Evolutionary conservation across 1,140 invertebrate genomes (phyloP), one percentile per base, ranked within the genome.

Genomic region (Camponotus pennsylvanicus): DNA sequence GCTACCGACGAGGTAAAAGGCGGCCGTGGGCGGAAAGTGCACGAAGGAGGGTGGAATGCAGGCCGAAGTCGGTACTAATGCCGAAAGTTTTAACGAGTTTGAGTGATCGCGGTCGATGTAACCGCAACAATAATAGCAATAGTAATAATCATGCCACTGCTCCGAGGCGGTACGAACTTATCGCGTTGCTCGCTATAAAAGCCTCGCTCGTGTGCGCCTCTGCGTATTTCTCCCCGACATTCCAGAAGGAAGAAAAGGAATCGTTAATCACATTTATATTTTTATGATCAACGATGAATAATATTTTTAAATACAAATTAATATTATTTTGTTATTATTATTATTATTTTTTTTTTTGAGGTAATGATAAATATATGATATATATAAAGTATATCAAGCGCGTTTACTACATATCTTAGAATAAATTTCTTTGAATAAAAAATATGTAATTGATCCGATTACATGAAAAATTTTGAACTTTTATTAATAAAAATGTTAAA

Each of bases 71-170:
- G 80, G 91, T 93, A 89, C 90, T 91, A 95, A 95, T 95, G 92
- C 91, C 87, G 85, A 94, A 95, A 95, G 94, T 95, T 95, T 94
- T 94, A 95, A 95, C 94, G 94, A 95, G 93, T 94, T 94, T 94
- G 94, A 95, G 90, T 93, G 94, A 95, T 94, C 93, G 92, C 89
- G 91, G 94, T 94, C 94, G 93, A 95, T 95, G 93, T 91, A 89
- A 92, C 93, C 93, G 91, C 93, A 94, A 94, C 92, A 94, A 94
- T 94, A 94, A 94, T 92, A 91, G 92, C 92, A 93, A 93, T 91
- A 92, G 91, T 90, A 92, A 92, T 92, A 92, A 92, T 93, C 90
- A 91, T 91, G 78, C 88, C 86, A 88, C 86, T 86, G 89, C 87
- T 86, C 88, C 88, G 89, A 86, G 82, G 79, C 89, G 87, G 92